These are phyloP conservation scores for Tetrax tetrax DNA, from an alignment of 2,113 vertebrate genomes.

Conservation along the genomic window DNA sequence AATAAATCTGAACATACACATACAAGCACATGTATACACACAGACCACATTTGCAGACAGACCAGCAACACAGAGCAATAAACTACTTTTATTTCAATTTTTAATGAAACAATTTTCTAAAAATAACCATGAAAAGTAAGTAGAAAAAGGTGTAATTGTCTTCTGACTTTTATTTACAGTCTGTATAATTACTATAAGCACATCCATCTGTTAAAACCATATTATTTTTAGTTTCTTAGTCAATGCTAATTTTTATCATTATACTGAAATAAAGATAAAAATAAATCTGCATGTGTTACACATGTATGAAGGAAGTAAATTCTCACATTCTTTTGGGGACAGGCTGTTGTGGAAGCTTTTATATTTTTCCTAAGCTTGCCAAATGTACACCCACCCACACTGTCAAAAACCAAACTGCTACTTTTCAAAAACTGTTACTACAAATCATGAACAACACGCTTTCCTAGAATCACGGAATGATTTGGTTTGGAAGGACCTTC, in stretches of 20 bases:
- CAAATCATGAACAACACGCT: not conserved
- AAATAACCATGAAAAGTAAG: constrained; percentile 3
- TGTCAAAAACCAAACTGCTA: not conserved
- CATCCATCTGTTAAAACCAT: not conserved
- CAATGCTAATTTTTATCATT: constrained; percentile 37
- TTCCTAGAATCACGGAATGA: not conserved
- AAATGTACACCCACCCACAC: not conserved
- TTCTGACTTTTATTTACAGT: constrained; percentile 38
- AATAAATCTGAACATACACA: not conserved
- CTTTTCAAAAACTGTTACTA: not conserved
- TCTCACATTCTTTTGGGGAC: not conserved
- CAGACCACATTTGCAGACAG: not conserved
- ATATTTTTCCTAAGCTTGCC: not conserved
- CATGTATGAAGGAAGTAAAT: not conserved
- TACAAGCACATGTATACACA: not conserved
- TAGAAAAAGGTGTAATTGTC: not conserved
- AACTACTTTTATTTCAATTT: not conserved
- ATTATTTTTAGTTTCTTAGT: constrained; percentile 40
- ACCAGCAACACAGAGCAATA: not conserved
- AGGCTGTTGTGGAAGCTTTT: not conserved
- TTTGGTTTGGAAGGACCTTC: not conserved
- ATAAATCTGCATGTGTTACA: constrained; percentile 35
- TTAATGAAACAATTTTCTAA: not conserved
- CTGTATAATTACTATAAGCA: constrained; percentile 24
- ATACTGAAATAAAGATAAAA: constrained; percentile 26